Evolutionary conservation across 2,113 vertebrate species (phyloP).

Genomic region (Chloropsis hardwickii): DNA sequence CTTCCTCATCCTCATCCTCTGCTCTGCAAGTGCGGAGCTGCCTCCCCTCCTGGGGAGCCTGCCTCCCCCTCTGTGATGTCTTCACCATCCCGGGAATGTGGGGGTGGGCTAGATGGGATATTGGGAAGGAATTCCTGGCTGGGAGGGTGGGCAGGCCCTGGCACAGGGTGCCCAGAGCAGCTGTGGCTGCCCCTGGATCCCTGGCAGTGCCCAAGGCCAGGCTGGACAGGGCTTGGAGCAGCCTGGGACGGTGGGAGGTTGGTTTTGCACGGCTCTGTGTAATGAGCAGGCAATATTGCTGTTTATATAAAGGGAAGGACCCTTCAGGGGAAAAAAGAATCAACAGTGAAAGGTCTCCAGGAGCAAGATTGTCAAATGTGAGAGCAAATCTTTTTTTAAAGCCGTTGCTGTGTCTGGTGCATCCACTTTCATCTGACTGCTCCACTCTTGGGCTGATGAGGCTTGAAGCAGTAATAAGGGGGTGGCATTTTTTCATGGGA

Average conservation of each 20-base stretch:
- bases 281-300: neutral
- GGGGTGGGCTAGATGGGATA: neutral
- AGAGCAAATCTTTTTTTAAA: neutral
- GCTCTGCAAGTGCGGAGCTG: neutral
- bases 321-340: neutral
- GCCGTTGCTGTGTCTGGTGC: neutral
- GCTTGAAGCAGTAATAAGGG: conserved; percentile 26
- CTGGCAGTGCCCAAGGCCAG: neutral
- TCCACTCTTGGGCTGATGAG: conserved; percentile 33
- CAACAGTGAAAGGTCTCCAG: neutral
- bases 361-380: neutral
- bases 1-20: neutral
- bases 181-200: neutral
- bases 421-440: neutral
- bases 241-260: neutral
- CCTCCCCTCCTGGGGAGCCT: neutral
- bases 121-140: neutral
- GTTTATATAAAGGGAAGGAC: neutral
- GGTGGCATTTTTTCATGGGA: conserved; percentile 17
- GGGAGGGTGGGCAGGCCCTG: neutral
- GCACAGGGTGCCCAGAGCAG: neutral
- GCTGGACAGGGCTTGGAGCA: fast-evolving
- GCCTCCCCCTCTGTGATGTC: neutral
- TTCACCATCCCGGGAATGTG: neutral
- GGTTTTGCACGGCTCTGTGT: neutral